A percentile compares a stretch with the other conserved stretches of the same genome.
phyloP scores from a whole-genome alignment of 2,888 invertebrate species.

The Drosophila prolongata region DNA sequence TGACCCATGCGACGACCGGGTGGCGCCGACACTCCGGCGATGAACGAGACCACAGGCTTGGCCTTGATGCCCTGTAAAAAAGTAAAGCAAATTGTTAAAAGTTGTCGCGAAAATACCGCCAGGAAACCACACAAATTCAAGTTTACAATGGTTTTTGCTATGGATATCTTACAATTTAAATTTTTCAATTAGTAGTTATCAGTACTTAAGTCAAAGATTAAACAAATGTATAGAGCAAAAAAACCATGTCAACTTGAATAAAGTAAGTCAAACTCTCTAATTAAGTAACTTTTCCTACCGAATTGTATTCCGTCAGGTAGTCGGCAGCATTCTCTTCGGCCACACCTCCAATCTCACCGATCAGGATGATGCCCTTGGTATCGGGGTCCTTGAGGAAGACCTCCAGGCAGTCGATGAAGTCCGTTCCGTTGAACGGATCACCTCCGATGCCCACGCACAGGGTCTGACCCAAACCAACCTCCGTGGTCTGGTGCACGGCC shows the following conservation, averaged over 20 bases:
- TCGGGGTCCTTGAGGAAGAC: conserved; percentile 96
- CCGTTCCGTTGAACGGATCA: conserved; percentile 99
- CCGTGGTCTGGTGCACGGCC: conserved; percentile 99
- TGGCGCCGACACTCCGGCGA: conserved; percentile 99
- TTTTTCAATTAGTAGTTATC: too few species aligned
- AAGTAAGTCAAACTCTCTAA: too few species aligned
- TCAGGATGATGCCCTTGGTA: conserved; percentile 98
- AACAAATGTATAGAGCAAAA: too few species aligned
- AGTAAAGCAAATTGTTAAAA: background rate
- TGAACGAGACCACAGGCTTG: conserved; percentile 99
- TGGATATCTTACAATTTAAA: too few species aligned
- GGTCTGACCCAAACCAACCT: conserved; percentile 95
- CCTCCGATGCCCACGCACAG: conserved; percentile 99
- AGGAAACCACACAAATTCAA: too few species aligned
- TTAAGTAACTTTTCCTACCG: conserved; percentile 85
- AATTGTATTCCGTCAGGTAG: conserved; percentile 92
- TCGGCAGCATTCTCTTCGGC: conserved; percentile 99
- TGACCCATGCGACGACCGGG: conserved; percentile 99
- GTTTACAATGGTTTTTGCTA: too few species aligned
- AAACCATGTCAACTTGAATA: too few species aligned
- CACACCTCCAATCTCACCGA: conserved; percentile 99
- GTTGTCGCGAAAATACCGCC: too few species aligned
- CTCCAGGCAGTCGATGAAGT: conserved; percentile 99
- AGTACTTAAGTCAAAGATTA: too few species aligned
- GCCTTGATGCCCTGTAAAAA: conserved; percentile 90